A percentile compares a stretch with the other conserved stretches of the same genome.
Evolutionary conservation across 2,888 invertebrate genomes (phyloP).

Genomic region (Drosophila pseudotalamancana): DNA sequence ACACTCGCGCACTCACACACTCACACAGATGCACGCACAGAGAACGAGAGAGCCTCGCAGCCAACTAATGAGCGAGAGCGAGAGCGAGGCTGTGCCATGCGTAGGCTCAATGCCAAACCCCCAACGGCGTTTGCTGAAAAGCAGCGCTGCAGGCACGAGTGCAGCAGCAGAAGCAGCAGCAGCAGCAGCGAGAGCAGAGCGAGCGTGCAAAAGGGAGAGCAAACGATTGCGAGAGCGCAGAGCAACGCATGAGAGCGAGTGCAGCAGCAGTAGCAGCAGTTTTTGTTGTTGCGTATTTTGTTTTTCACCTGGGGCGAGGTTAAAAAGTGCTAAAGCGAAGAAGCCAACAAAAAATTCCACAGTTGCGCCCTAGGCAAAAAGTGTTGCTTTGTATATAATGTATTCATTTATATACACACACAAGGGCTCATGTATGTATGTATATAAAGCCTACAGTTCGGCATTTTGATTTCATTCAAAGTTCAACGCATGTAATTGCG

Average conservation of each 20-base stretch:
- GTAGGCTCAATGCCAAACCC: conserved; percentile 72
- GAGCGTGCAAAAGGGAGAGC: conserved; percentile 24
- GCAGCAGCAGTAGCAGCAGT: conserved; percentile 46
- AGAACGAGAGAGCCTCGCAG: conserved; percentile 11
- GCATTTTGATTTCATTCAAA: conserved; percentile 50
- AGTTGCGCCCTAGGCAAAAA: conserved; percentile 34
- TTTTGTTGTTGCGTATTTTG: conserved; percentile 26
- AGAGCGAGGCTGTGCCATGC: conserved; percentile 17
- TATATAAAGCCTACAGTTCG: conserved; percentile 20
- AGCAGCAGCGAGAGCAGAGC: too few species aligned
- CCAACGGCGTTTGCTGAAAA: conserved; percentile 75
- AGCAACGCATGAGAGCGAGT: conserved; percentile 40
- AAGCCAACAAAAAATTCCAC: conserved; percentile 23
- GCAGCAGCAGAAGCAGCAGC: too few species aligned
- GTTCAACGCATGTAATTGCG: conserved; percentile 67
- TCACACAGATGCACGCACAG: not conserved
- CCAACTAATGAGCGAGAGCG: conserved; percentile 8
- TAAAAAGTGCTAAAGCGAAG: conserved; percentile 39
- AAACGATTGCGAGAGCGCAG: conserved; percentile 30
- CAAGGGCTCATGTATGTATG: not conserved
- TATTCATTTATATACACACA: not conserved
- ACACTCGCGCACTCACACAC: conserved; percentile 27
- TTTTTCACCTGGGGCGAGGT: conserved; percentile 53
- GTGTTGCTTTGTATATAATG: conserved; percentile 30
- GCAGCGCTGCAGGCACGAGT: conserved; percentile 58